Evolutionary conservation across 2,888 invertebrate genomes (phyloP).

Genomic region (Drosophila prolongata): DNA sequence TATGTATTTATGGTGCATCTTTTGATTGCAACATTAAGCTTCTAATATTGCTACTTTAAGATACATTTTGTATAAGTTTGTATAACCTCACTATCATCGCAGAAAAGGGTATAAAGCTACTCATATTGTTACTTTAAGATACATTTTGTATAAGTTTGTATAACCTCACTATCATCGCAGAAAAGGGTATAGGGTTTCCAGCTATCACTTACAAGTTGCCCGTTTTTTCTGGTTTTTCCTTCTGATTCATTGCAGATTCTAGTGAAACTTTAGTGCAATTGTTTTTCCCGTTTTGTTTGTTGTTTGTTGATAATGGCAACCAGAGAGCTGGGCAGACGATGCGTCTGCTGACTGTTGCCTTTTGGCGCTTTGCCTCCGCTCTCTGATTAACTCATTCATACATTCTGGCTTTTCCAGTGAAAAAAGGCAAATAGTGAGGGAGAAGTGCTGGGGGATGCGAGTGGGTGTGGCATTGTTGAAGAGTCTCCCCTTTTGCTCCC

Average conservation of each 20-base stretch:
- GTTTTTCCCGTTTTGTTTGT: constrained; percentile 43
- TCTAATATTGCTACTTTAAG: neutral
- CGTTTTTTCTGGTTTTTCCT: constrained; percentile 35
- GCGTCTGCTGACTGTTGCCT: constrained; percentile 57
- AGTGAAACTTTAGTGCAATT: constrained; percentile 63
- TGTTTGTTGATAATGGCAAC: constrained; percentile 48
- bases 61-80: neutral
- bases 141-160: neutral
- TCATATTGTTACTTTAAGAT: neutral
- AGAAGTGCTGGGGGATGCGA: constrained; percentile 43
- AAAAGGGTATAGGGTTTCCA: constrained; percentile 25
- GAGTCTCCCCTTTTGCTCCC: constrained; percentile 5
- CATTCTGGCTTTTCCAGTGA: constrained; percentile 50
- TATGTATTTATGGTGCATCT: neutral
- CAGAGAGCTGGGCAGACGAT: constrained; percentile 64
- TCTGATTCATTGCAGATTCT: constrained; percentile 74
- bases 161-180: no score
- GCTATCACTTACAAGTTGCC: constrained; percentile 7
- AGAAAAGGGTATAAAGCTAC: constrained; percentile 19
- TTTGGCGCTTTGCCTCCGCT: constrained; percentile 66
- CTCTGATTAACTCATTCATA: constrained; percentile 74
- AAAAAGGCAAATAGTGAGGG: constrained; percentile 9
- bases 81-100: no score
- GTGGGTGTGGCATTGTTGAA: constrained; percentile 59
- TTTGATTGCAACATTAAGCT: neutral